These are phyloP conservation scores for Sinodicranocentrus sp. DNA, from an alignment of 2,888 invertebrate species.

Conservation along the genomic window DNA sequence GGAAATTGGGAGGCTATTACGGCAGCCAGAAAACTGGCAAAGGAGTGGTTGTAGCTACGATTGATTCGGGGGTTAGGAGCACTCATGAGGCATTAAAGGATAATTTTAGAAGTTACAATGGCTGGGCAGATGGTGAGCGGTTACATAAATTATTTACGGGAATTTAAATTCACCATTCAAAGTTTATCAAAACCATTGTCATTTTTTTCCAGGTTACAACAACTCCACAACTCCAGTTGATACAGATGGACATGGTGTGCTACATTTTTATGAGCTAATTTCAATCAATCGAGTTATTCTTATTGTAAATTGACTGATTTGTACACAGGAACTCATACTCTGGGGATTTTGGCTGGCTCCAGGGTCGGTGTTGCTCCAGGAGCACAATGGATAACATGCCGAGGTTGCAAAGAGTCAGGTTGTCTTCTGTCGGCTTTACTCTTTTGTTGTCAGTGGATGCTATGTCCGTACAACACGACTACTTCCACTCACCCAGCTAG, in stretches of 20 bases:
- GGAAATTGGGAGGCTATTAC: too few species aligned
- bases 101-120: slow-evolving; percentile 8
- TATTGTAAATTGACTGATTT: too few species aligned
- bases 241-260: slow-evolving; percentile 20
- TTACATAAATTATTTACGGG: neutral
- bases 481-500: neutral
- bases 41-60: too few species aligned
- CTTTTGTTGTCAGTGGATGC: slow-evolving; percentile 37
- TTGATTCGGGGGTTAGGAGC: too few species aligned
- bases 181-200: too few species aligned
- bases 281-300: too few species aligned
- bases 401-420: neutral
- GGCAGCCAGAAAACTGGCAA: too few species aligned
- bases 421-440: slow-evolving; percentile 13
- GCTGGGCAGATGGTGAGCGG: slow-evolving; percentile 25
- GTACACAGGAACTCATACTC: slow-evolving; percentile 39
- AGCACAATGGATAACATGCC: slow-evolving; percentile 40
- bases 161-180: too few species aligned
- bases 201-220: neutral
- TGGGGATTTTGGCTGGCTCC: slow-evolving; percentile 34
- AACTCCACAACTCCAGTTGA: slow-evolving; percentile 9
- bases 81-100: slow-evolving; percentile 13
- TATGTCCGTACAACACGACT: slow-evolving; percentile 28
- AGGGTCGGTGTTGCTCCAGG: slow-evolving; percentile 35
- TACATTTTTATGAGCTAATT: too few species aligned